phyloP scores from a whole-genome alignment of 2,113 vertebrate species.

The Lycaon pictus region DNA sequence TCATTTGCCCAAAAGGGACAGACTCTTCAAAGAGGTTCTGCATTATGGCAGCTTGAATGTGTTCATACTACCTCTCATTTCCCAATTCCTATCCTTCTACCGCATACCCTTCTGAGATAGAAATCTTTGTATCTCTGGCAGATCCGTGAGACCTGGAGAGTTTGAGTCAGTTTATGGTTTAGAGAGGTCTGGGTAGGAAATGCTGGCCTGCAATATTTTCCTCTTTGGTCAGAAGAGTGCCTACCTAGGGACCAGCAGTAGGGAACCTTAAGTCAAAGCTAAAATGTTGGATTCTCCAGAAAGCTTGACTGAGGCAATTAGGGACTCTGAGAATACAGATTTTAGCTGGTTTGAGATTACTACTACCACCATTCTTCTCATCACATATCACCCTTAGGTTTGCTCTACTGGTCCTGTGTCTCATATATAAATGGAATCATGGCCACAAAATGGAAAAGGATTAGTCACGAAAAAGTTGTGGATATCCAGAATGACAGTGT shows the following conservation, averaged over 20 bases:
- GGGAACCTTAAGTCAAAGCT: background rate
- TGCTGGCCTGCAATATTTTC: background rate
- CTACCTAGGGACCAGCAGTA: no score
- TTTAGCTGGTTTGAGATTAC: accelerated
- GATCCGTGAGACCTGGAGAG: background rate
- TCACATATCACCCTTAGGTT: background rate
- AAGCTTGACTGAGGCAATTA: background rate
- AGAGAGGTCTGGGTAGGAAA: background rate
- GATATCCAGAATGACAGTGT: background rate
- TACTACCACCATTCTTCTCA: background rate
- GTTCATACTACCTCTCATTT: background rate
- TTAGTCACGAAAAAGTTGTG: background rate
- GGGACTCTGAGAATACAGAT: no score
- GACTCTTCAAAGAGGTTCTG: background rate
- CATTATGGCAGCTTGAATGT: background rate
- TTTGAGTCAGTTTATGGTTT: background rate
- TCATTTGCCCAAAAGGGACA: background rate
- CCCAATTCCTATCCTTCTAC: background rate
- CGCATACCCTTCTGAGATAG: background rate
- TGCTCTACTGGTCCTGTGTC: background rate
- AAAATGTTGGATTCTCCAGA: accelerated
- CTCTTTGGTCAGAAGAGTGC: background rate
- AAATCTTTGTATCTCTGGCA: background rate
- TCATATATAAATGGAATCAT: background rate
- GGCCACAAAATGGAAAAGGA: background rate